These are phyloP conservation scores for Spicauda simplicius DNA, from an alignment of 2,888 invertebrate species.

Conservation along the genomic window DNA sequence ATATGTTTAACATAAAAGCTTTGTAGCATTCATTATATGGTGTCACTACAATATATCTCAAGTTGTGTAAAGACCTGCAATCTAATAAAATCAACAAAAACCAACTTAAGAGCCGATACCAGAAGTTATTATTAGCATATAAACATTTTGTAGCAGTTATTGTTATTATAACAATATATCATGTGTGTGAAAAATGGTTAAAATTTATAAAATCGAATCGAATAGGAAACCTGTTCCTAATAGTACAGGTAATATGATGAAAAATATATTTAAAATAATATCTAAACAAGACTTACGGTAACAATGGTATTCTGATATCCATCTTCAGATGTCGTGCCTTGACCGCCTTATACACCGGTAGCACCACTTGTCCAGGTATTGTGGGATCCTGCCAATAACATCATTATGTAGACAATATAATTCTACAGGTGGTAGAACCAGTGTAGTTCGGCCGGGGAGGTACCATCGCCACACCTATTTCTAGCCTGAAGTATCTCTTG, in stretches of 20 bases:
- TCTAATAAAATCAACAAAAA: neutral
- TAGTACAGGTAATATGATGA: too few species aligned
- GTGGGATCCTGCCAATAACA: constrained; percentile 61
- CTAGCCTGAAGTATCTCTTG: too few species aligned
- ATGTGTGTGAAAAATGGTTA: too few species aligned
- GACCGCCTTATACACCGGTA: constrained; percentile 90
- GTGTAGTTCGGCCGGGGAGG: too few species aligned
- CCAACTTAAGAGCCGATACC: neutral
- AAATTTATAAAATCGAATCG: too few species aligned
- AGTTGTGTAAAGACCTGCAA: too few species aligned
- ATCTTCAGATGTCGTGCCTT: constrained; percentile 86
- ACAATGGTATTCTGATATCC: constrained; percentile 79
- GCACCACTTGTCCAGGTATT: constrained; percentile 85
- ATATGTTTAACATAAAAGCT: neutral
- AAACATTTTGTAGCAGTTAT: too few species aligned
- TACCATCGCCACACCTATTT: too few species aligned
- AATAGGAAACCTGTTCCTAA: too few species aligned
- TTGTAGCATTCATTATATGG: neutral
- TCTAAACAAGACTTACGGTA: constrained; percentile 84
- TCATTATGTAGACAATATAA: neutral
- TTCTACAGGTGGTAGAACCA: too few species aligned
- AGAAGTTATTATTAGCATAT: neutral
- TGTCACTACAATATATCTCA: neutral
- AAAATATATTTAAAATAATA: too few species aligned
- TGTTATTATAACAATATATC: too few species aligned